Conservation (phyloP, 2,888 invertebrate genomes). For the Aleiodes leptofemur region DNA sequence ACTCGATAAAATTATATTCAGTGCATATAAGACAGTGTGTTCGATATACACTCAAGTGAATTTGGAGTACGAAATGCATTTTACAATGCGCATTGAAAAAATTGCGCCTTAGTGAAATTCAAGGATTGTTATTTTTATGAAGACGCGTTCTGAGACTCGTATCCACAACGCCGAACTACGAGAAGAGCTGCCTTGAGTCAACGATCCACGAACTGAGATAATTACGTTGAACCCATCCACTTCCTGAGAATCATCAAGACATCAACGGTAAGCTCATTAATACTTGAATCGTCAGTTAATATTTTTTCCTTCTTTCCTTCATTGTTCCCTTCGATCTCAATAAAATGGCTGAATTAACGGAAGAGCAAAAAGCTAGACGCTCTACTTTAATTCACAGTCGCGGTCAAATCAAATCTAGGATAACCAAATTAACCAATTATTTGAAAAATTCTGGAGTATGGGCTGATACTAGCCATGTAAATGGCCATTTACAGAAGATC, state of each 20-base stretch:
- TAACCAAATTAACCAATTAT: neutral
- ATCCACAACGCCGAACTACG: too few relatives aligned
- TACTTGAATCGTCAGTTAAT: conserved; percentile 20
- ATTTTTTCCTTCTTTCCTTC: neutral
- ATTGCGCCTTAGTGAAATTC: too few relatives aligned
- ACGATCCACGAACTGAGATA: neutral
- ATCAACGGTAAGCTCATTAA: conserved; percentile 31
- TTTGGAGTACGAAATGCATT: too few relatives aligned
- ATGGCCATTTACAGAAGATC: conserved; percentile 15
- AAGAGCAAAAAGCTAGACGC: conserved; percentile 9
- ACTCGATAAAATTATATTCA: too few relatives aligned
- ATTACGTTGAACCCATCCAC: too few relatives aligned
- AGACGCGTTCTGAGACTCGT: too few relatives aligned
- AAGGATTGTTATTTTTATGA: too few relatives aligned
- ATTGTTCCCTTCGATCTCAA: conserved; percentile 10
- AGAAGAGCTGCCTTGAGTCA: neutral
- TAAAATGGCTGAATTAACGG: neutral
- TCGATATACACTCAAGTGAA: too few relatives aligned
- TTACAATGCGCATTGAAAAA: too few relatives aligned
- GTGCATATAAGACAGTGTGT: too few relatives aligned
- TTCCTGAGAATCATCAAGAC: too few relatives aligned
- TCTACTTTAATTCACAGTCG: neutral
- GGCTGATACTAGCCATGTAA: neutral
- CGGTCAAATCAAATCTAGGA: neutral
- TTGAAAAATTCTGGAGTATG: conserved; percentile 8